Conservation (phyloP, 2,113 vertebrate genomes). For the Dromaius novaehollandiae region DNA sequence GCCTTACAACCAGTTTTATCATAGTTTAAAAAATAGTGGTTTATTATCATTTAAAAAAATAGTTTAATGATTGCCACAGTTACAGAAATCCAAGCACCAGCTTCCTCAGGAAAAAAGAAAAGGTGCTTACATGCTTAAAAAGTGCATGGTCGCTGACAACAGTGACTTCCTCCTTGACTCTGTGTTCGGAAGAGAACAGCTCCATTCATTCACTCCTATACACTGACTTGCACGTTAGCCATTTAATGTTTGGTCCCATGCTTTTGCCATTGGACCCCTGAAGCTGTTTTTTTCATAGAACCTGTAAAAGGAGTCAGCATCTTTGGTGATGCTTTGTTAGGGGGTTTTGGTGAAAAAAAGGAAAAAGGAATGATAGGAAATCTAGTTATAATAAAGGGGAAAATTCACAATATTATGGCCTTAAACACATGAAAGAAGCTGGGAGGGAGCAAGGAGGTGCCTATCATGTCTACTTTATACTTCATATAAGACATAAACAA, state of each 20-base stretch:
- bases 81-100: neutral
- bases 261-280: neutral
- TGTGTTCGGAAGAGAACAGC: neutral
- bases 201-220: neutral
- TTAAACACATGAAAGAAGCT: neutral
- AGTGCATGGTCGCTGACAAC: neutral
- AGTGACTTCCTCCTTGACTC: neutral
- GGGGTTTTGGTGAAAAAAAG: neutral
- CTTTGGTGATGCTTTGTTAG: neutral
- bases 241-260: neutral
- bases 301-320: neutral
- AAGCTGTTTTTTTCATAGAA: neutral
- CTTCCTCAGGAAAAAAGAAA: neutral
- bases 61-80: neutral
- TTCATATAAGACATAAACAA: neutral
- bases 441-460: neutral
- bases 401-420: neutral
- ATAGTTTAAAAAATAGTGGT: neutral
- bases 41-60: neutral
- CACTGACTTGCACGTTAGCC: neutral
- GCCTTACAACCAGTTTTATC: neutral
- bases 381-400: neutral
- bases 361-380: neutral
- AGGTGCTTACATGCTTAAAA: neutral
- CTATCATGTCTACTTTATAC: neutral